phyloP scores from a whole-genome alignment of 2,797 vertebrate genomes.

The Oryzias dopingdopingensis region DNA sequence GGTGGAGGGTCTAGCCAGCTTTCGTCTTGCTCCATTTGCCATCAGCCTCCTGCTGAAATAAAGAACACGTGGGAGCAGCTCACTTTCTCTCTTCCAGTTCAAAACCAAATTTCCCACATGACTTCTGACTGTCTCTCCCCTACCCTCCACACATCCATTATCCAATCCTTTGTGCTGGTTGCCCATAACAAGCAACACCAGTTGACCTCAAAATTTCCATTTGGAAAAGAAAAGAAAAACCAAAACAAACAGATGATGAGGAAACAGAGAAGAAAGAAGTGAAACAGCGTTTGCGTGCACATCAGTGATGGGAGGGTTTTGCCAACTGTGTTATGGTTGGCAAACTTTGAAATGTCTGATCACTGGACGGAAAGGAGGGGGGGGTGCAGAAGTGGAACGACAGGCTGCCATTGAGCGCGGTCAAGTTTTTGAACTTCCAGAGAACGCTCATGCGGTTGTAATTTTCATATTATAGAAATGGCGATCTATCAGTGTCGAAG shows the following conservation, averaged over 20 bases:
- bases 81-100: constrained; percentile 47
- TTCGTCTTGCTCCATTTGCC: constrained; percentile 74
- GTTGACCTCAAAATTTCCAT: constrained; percentile 80
- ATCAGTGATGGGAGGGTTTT: constrained; percentile 56
- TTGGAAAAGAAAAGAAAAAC: constrained; percentile 72
- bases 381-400: constrained; percentile 37
- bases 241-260: constrained; percentile 74
- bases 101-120: constrained; percentile 50
- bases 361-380: constrained; percentile 41
- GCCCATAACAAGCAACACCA: constrained; percentile 73
- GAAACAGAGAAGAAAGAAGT: constrained; percentile 58
- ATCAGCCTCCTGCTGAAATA: constrained; percentile 72
- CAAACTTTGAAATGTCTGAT: constrained; percentile 74
- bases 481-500: constrained; percentile 64
- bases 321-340: constrained; percentile 78
- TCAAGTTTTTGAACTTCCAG: constrained; percentile 70
- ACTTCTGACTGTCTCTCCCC: constrained; percentile 55
- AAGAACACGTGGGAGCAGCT: constrained; percentile 72
- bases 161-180: constrained; percentile 60
- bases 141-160: constrained; percentile 42
- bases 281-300: constrained; percentile 64
- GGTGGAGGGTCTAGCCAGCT: constrained; percentile 55
- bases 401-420: constrained; percentile 61
- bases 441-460: constrained; percentile 79
- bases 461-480: constrained; percentile 81